Evolutionary conservation across 2,888 invertebrate genomes (phyloP), one percentile per base, ranked within the genome.

Genomic region (Ennomos fuscantarius): DNA sequence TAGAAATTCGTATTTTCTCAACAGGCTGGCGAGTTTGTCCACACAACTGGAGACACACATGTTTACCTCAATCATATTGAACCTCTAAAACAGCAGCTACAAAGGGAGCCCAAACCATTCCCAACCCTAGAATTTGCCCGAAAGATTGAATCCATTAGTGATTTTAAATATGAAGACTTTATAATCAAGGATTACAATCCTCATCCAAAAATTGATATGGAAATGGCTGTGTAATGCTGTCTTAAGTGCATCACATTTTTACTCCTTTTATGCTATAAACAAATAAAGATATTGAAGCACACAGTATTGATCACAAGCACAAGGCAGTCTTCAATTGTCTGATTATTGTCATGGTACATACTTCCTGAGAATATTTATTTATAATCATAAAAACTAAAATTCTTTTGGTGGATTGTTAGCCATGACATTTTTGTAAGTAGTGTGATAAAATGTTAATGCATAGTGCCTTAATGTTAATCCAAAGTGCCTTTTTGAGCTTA

Each of bases 11-110:
- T 42, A 9, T 39, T 33, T 43, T 42, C 13, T 45, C 39, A 8
- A 42, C 84, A 97, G 96, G 95, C 98, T 46, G 98, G 97, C 35
- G 99, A 99, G 65, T 98, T 99, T 79, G 93, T 99, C 1, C 99
- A 99, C 83, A 97, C 97, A 0, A 93, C 98, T 67, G 99, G 99
- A 9, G 99, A 99, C 87, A 96, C 98, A 39, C 99, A 99, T 88
- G 95, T 99, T 0, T 99, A 99, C 80, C 84, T 94, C 9, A 99
- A 98, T 81, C 99, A 99, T 79, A 89, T 97, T 24, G 95, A 96
- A 51, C 95, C 97, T 0, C 86, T 99, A 1, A 93, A 95, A 74
- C 94, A 95, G 70, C 99, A 99, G 87, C 72, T 98, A 15, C 84
- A 93, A 72, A 94, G 99, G 49, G 90, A 89, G 51, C 99, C 99